Percentiles rank a stretch among this genome's conserved stretches.
Conservation (phyloP, 2,888 invertebrate species). For the Ceratothoa steindachneri region DNA sequence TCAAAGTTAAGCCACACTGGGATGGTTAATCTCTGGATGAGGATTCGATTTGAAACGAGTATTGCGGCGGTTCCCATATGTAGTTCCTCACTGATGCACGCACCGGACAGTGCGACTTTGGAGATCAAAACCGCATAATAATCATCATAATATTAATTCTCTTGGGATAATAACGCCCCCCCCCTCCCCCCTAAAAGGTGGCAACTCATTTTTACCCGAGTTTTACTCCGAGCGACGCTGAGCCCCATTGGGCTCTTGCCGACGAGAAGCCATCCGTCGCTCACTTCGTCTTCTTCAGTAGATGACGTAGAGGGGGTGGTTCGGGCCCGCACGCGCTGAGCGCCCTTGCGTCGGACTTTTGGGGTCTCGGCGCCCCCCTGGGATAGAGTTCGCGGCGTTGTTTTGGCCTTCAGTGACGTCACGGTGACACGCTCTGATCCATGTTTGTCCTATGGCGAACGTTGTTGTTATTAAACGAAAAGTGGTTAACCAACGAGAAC, state of each 20-base stretch:
- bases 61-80: too few species aligned
- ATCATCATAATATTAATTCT: too few species aligned
- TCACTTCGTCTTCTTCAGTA: background rate
- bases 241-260: background rate
- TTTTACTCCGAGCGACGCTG: background rate
- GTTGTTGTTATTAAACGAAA: too few species aligned
- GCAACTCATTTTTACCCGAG: background rate
- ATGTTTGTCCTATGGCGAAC: background rate
- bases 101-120: too few species aligned
- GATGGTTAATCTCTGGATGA: too few species aligned
- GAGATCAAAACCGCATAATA: too few species aligned
- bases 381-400: background rate
- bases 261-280: background rate
- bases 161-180: too few species aligned
- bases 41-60: too few species aligned
- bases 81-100: too few species aligned
- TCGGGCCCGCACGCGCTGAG: background rate
- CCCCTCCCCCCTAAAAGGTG: too few species aligned
- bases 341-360: background rate
- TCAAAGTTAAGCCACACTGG: too few species aligned
- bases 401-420: background rate
- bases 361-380: background rate
- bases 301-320: background rate
- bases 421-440: background rate
- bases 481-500: too few species aligned